Evolutionary conservation across 2,797 vertebrate genomes (phyloP).

Genomic region (Cryptoblepharus egeriae): DNA sequence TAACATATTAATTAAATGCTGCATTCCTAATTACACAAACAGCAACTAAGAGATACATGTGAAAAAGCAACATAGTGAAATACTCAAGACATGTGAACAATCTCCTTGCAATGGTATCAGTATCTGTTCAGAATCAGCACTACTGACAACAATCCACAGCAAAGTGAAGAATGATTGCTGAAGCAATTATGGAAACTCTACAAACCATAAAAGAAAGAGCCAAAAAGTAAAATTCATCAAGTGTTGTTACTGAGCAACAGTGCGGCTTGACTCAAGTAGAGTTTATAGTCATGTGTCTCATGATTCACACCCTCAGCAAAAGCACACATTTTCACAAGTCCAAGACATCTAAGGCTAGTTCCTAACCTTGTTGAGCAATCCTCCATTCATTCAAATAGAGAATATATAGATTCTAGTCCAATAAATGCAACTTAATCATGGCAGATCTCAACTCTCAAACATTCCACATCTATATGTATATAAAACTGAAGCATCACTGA

Average conservation of each 20-base stretch:
- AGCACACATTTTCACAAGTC: too few species aligned
- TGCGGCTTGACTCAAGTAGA: too few species aligned
- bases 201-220: background rate
- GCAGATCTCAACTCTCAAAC: too few species aligned
- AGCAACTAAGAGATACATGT: too few species aligned
- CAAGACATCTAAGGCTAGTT: too few species aligned
- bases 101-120: constrained; percentile 30
- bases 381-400: background rate
- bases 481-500: too few species aligned
- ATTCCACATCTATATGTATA: too few species aligned
- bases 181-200: background rate
- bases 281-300: too few species aligned
- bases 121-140: background rate
- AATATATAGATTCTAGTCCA: too few species aligned
- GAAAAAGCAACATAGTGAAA: constrained; percentile 35
- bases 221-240: background rate
- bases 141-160: background rate
- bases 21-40: constrained; percentile 48
- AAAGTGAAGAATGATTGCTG: background rate
- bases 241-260: background rate
- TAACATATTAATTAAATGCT: constrained; percentile 57
- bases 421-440: too few species aligned
- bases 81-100: constrained; percentile 50
- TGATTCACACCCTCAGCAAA: too few species aligned
- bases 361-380: too few species aligned